Evolutionary conservation across 2,797 vertebrate genomes (phyloP), one percentile per base, ranked within the genome.

Genomic region (Sparus aurata): DNA sequence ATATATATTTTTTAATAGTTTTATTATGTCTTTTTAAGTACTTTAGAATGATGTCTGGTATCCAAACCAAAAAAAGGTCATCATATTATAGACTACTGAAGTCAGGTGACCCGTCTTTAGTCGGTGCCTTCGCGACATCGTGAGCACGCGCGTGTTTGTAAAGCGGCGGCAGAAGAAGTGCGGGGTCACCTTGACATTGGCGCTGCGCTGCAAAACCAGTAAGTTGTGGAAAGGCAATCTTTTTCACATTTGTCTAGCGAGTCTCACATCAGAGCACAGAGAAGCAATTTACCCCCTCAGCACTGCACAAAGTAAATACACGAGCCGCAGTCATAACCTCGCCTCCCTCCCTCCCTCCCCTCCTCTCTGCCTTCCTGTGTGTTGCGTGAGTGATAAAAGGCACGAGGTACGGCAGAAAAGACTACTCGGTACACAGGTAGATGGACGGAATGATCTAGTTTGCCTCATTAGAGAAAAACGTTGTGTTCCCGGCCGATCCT

Each of bases 371-470:
- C 46, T 45, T 17, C 53, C 25, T 77, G 22, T 55, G 58, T 77
- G 81, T 74, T 73, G 86, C 63, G 57, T 52, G 16, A 54, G 73
- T 46, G 78, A 65, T 78, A 80, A 88, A 81, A 85, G 73, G 66
- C 61, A 64, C 50, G 3, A 58, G 69, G 81, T 10, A 84, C 30
- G 10, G 64, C 54, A 71, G 75, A 55, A 55, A 55, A 54, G 79
- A 60, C 74, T 34, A 38, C 70, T 73, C 47, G 83, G 84, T 80
- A 76, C 89, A 89, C 87, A 93, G 90, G 91, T 92, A 91, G 83
- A 91, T 79, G 88, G 86, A 91, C 87, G 64, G 89, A 91, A 93
- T 91, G 91, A 95, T 94, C 92, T 77, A 75, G 90, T 88, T 92
- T 91, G 90, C 84, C 85, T 95, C 92, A 93, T 95, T 94, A 94